A percentile compares a stretch with the other conserved stretches of the same genome.
Evolutionary conservation across 2,113 vertebrate genomes (phyloP).

Genomic region (Bubo blakistoni): DNA sequence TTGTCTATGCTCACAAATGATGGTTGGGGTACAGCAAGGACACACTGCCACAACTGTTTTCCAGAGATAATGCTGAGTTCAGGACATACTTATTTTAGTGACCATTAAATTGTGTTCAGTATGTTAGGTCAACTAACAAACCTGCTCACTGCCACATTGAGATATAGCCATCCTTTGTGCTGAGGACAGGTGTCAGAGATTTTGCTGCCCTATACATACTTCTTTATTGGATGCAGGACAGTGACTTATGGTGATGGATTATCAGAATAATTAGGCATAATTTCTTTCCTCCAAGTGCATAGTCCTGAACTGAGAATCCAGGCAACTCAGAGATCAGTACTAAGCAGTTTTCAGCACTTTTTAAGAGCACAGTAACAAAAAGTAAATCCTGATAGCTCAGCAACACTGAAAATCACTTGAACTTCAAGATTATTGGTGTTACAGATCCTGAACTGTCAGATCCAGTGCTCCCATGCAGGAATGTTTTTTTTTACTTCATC

Average conservation of each 20-base stretch:
- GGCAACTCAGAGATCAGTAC: not conserved
- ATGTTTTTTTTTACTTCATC: not conserved
- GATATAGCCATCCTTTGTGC: not conserved
- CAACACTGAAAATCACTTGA: not conserved
- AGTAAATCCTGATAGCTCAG: not conserved
- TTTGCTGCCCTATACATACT: not conserved
- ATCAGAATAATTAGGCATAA: not conserved
- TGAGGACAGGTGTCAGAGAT: not conserved
- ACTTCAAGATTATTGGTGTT: not conserved
- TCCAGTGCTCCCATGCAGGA: not conserved
- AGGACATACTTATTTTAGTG: not conserved
- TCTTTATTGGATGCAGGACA: not conserved
- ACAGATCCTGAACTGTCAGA: not conserved
- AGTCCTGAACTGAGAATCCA: not conserved
- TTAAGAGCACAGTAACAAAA: not conserved
- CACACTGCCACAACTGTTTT: not conserved
- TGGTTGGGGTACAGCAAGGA: not conserved
- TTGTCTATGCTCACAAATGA: not conserved
- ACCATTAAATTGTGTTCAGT: not conserved
- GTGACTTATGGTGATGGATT: not conserved
- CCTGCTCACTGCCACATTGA: not conserved
- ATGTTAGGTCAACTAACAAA: not conserved
- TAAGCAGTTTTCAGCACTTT: not conserved
- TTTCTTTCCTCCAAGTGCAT: not conserved
- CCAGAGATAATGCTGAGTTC: not conserved